These are phyloP conservation scores for Hemithea aestivaria DNA, from an alignment of 2,888 invertebrate species.

Conservation along the genomic window DNA sequence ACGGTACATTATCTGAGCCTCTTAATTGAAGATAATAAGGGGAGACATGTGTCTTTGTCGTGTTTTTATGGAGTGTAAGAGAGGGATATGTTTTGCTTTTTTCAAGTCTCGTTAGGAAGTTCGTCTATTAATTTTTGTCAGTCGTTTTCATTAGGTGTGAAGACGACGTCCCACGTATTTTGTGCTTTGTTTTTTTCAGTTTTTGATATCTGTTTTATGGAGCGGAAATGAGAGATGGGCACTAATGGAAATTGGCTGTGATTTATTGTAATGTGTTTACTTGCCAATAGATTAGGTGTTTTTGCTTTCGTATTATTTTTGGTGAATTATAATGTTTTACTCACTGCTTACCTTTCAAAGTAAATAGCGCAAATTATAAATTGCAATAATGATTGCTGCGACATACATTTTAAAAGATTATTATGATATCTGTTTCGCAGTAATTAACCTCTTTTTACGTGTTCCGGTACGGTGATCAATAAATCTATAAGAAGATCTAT, in stretches of 20 bases:
- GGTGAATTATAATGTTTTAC: no score
- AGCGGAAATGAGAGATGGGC: conserved; percentile 13
- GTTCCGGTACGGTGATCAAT: no score
- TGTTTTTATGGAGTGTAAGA: conserved; percentile 72
- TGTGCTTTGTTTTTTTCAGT: conserved; percentile 20
- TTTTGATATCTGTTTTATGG: conserved; percentile 17
- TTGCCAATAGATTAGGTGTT: no score
- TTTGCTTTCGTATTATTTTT: no score
- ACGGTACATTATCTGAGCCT: conserved; percentile 71
- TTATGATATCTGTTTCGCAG: no score
- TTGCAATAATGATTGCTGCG: no score
- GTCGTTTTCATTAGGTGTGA: conserved; percentile 39
- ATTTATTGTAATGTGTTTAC: not conserved
- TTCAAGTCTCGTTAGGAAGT: conserved; percentile 59
- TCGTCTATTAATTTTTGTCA: conserved; percentile 59
- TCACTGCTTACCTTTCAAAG: no score
- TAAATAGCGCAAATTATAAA: no score
- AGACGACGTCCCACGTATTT: conserved; percentile 18
- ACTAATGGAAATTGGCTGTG: conserved; percentile 6
- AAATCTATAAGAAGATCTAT: no score
- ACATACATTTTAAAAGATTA: no score
- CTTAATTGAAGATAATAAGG: conserved; percentile 79
- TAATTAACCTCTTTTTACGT: no score
- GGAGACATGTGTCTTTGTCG: conserved; percentile 76
- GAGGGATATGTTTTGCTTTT: conserved; percentile 62